These are phyloP conservation scores for Arizona elegans DNA, from an alignment of 2,113 vertebrate genomes.

Conservation along the genomic window DNA sequence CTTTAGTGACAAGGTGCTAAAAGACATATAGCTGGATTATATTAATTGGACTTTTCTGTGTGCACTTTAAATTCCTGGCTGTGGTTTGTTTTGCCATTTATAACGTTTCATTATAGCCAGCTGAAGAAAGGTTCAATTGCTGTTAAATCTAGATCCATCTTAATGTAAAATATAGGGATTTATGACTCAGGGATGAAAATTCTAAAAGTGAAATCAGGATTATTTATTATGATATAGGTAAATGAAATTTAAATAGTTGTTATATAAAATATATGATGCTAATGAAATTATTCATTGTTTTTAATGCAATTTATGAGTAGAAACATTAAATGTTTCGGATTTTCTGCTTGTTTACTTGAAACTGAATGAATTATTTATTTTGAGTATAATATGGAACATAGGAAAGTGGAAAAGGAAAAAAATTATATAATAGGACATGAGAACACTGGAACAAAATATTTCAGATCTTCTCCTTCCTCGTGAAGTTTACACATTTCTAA, in stretches of 20 bases:
- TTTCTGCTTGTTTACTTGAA: not conserved
- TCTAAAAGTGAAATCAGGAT: constrained; percentile 25
- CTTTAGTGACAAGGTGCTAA: constrained; percentile 4
- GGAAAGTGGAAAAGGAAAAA: not conserved
- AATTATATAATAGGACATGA: not conserved
- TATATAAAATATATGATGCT: not conserved
- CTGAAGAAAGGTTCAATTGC: constrained; percentile 5
- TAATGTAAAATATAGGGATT: constrained; percentile 11
- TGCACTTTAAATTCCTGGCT: not conserved
- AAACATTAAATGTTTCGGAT: not conserved
- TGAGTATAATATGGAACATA: not conserved
- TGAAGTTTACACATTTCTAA: not conserved
- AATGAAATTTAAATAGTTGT: not conserved
- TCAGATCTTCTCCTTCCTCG: not conserved
- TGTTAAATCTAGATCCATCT: constrained; percentile 27
- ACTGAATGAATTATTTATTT: not conserved
- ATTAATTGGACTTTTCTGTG: not conserved
- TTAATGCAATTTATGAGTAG: not conserved
- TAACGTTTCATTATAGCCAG: not conserved
- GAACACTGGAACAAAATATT: not conserved
- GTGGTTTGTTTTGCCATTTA: not conserved
- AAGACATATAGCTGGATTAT: constrained; percentile 17
- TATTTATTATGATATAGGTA: constrained; percentile 37
- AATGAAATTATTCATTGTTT: not conserved
- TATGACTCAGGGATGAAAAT: constrained; percentile 41